These are phyloP conservation scores for Tachina fera DNA, from an alignment of 2,888 invertebrate species.

Conservation along the genomic window DNA sequence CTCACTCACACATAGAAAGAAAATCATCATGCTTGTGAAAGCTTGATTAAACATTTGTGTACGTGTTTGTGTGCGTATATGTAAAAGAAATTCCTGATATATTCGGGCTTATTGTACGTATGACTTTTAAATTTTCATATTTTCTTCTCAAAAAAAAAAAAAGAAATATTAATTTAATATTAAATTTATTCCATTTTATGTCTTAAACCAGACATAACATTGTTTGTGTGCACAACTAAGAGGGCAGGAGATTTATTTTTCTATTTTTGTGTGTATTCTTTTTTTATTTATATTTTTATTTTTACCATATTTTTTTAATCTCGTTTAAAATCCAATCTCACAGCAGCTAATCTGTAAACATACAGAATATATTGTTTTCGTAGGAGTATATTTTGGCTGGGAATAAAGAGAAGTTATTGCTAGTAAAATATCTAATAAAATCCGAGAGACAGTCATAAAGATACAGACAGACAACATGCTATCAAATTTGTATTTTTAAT, in stretches of 20 bases:
- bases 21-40: background rate
- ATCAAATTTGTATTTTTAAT: conserved; percentile 9
- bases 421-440: conserved; percentile 25
- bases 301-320: conserved; percentile 4
- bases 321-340: conserved; percentile 9
- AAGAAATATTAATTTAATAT: conserved; percentile 35
- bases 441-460: conserved; percentile 1
- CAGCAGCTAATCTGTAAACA: background rate
- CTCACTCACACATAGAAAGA: background rate
- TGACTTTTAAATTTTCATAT: conserved; percentile 37
- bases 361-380: background rate
- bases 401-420: background rate
- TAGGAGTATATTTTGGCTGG: background rate
- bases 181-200: conserved; percentile 30
- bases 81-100: background rate
- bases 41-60: background rate
- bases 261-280: background rate
- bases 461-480: background rate
- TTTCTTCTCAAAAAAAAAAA: conserved; percentile 6
- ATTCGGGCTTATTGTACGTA: background rate
- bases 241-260: background rate
- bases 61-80: conserved; percentile 28
- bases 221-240: background rate
- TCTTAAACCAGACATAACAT: background rate
- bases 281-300: conserved; percentile 5